These are phyloP conservation scores for Diarsia brunnea DNA, from an alignment of 2,888 invertebrate species.

Conservation along the genomic window DNA sequence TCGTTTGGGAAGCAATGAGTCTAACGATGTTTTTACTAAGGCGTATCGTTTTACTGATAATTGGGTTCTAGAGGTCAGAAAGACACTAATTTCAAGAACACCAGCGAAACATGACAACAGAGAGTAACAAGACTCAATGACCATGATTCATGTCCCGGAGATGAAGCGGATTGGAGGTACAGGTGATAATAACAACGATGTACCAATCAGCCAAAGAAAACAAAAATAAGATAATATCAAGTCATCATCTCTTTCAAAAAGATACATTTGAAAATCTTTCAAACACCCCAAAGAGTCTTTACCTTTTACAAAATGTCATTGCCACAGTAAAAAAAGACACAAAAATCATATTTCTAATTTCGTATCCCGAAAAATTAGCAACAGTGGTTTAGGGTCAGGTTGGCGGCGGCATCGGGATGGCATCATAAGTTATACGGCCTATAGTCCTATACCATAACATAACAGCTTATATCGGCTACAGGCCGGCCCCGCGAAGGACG, in stretches of 20 bases:
- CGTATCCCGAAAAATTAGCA: slow-evolving; percentile 58
- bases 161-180: background rate
- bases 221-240: background rate
- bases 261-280: background rate
- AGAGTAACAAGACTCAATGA: background rate
- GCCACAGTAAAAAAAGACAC: background rate
- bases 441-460: slow-evolving; percentile 53
- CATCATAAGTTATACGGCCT: slow-evolving; percentile 68
- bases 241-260: background rate
- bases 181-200: background rate
- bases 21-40: background rate
- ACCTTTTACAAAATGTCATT: background rate
- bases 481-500: slow-evolving; percentile 82
- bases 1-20: background rate
- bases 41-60: background rate
- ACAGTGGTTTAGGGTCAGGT: slow-evolving; percentile 50
- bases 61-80: background rate
- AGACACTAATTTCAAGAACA: background rate
- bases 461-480: slow-evolving; percentile 57
- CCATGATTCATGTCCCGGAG: background rate
- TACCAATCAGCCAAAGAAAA: background rate
- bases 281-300: background rate
- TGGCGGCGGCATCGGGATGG: slow-evolving; percentile 50
- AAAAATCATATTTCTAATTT: slow-evolving; percentile 54
- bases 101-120: background rate